A percentile compares a stretch with the other conserved stretches of the same genome.
Conservation (phyloP, 2,888 invertebrate genomes). For the Zele albiditarsus region DNA sequence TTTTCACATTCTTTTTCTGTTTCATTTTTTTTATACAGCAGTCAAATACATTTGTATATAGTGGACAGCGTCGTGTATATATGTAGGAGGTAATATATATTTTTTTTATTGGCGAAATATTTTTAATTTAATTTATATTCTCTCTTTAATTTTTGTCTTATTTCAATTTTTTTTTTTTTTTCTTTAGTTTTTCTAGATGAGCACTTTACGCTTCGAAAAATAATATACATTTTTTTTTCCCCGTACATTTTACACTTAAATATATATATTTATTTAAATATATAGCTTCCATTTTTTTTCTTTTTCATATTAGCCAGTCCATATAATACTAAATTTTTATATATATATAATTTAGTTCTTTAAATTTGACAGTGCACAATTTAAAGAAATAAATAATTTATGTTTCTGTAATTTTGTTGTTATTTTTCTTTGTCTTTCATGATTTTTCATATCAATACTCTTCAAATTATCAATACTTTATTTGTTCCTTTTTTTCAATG, state of each 20-base stretch:
- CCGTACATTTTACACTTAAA: constrained; percentile 43
- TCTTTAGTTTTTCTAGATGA: constrained; percentile 32
- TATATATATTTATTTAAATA: constrained; percentile 21
- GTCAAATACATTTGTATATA: constrained; percentile 12
- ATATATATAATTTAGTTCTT: neutral
- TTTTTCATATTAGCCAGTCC: neutral
- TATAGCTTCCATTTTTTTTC: neutral
- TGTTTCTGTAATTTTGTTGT: neutral
- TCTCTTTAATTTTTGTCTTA: neutral
- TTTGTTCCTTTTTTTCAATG: constrained; percentile 18
- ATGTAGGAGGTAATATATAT: constrained; percentile 11
- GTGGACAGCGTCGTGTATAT: constrained; percentile 15
- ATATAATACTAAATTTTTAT: constrained; percentile 35
- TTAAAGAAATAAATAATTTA: neutral
- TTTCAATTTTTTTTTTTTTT: constrained; percentile 27
- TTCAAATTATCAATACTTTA: constrained; percentile 14
- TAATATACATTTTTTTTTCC: constrained; percentile 48
- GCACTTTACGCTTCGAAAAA: constrained; percentile 50
- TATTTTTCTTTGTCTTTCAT: neutral
- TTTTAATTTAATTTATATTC: constrained; percentile 5
- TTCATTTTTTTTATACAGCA: constrained; percentile 21
- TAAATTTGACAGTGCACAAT: neutral
- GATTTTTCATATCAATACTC: neutral
- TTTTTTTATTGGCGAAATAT: constrained; percentile 10
- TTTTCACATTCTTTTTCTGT: neutral